These are phyloP conservation scores for Xestia c-nigrum DNA, from an alignment of 2,888 invertebrate species.

Conservation along the genomic window DNA sequence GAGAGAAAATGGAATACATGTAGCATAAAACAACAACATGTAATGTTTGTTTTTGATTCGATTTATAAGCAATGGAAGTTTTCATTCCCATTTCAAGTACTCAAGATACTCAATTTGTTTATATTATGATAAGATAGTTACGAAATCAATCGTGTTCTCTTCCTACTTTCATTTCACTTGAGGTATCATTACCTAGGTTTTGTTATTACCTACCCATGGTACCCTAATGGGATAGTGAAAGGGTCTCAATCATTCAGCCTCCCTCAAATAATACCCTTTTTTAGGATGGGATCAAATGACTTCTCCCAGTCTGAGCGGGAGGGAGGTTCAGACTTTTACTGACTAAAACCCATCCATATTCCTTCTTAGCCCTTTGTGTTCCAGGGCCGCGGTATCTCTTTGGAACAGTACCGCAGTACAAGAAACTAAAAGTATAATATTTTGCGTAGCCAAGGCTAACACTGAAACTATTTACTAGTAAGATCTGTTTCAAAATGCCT, in stretches of 20 bases:
- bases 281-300: too few species aligned
- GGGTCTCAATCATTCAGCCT: background rate
- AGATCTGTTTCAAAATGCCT: too few species aligned
- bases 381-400: too few species aligned
- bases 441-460: background rate
- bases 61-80: background rate
- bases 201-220: background rate
- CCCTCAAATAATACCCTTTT: background rate
- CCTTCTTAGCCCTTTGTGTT: too few species aligned
- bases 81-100: background rate
- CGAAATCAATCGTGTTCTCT: background rate
- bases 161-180: background rate
- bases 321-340: too few species aligned
- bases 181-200: background rate
- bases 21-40: too few species aligned
- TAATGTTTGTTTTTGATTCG: background rate
- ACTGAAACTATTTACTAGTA: too few species aligned
- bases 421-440: too few species aligned
- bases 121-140: conserved; percentile 11
- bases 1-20: too few species aligned
- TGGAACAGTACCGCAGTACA: too few species aligned
- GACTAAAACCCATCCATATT: too few species aligned
- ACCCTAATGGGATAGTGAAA: background rate
- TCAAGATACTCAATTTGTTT: background rate
- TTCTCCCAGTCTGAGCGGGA: too few species aligned